These are phyloP conservation scores for Ernsta delagoae DNA, from an alignment of 2,888 invertebrate genomes.

Conservation along the genomic window DNA sequence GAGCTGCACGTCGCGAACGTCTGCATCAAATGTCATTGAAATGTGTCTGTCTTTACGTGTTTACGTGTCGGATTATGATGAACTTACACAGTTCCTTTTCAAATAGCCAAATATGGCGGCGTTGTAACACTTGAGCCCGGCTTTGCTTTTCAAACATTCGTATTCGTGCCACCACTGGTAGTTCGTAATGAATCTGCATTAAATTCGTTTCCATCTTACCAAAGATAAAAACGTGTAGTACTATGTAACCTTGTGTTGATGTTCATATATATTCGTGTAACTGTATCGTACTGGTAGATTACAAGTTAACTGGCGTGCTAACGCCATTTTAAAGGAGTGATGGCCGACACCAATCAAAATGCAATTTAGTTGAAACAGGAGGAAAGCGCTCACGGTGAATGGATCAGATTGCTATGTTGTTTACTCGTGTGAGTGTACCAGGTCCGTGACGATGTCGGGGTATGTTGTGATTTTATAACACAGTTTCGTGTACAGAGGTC, in stretches of 20 bases:
- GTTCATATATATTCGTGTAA: background rate
- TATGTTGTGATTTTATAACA: background rate
- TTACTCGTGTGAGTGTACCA: background rate
- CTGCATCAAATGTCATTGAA: conserved; percentile 7
- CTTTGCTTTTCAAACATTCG: too few relatives aligned
- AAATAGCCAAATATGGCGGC: conserved; percentile 6
- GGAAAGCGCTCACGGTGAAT: background rate
- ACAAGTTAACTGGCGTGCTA: background rate
- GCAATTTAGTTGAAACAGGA: conserved; percentile 7
- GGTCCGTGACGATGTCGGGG: background rate
- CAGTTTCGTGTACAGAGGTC: background rate
- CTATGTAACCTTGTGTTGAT: background rate
- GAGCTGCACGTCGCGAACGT: background rate
- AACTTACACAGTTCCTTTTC: conserved; percentile 4
- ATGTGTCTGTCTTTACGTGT: background rate
- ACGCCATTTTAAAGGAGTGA: conserved; percentile 10
- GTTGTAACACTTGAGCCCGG: too few relatives aligned
- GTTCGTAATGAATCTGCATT: too few relatives aligned
- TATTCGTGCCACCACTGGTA: too few relatives aligned
- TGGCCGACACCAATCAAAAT: conserved; percentile 3
- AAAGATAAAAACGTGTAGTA: background rate
- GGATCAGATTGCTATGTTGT: background rate
- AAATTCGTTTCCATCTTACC: too few relatives aligned
- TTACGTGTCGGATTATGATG: background rate
- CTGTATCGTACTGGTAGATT: background rate